phyloP scores from a whole-genome alignment of 2,888 invertebrate species.

The Eueremaeus valkanovi region DNA sequence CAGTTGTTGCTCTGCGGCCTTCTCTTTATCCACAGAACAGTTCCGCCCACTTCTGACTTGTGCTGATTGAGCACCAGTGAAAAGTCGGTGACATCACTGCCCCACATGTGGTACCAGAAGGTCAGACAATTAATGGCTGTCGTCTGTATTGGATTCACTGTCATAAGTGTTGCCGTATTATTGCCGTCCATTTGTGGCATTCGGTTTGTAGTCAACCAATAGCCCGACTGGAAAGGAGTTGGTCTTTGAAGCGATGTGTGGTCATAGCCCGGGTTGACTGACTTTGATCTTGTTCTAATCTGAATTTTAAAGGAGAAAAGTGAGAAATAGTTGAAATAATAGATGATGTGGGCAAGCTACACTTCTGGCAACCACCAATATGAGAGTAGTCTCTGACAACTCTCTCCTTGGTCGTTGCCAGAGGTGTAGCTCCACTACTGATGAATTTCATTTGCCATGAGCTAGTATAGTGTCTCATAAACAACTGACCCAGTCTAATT shows the following conservation, averaged over 20 bases:
- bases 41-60: background rate
- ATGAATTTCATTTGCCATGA: too few species aligned
- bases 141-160: background rate
- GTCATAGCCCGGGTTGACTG: conserved; percentile 31
- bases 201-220: conserved; percentile 18
- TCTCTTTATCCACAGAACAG: background rate
- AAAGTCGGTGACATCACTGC: background rate
- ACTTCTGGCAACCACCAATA: too few species aligned
- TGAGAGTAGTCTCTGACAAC: too few species aligned
- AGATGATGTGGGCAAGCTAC: too few species aligned
- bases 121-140: background rate
- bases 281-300: background rate
- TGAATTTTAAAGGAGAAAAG: background rate
- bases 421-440: too few species aligned
- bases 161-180: background rate
- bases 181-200: background rate
- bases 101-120: conserved; percentile 35
- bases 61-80: background rate
- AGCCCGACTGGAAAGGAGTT: background rate
- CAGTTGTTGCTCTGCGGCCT: conserved; percentile 2
- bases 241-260: conserved; percentile 11
- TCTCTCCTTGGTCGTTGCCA: too few species aligned
- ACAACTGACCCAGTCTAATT: background rate
- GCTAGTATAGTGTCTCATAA: too few species aligned
- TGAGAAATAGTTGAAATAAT: background rate